Evolutionary conservation across 2,113 vertebrate genomes (phyloP).

Genomic region (Trichomycterus rosablanca): DNA sequence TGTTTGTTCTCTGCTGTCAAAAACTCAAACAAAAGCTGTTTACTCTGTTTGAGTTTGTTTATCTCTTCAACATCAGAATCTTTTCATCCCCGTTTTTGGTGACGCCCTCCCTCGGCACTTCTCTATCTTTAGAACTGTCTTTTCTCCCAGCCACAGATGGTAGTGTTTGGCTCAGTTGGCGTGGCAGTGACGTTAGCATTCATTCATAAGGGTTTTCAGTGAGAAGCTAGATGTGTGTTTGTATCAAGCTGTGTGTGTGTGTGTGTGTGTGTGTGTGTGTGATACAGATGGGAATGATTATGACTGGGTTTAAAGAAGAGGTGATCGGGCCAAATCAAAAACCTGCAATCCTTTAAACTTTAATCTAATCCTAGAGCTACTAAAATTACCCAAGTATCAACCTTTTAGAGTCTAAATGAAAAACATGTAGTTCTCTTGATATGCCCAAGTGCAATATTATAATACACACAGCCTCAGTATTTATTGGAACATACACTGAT

Average conservation of each 20-base stretch:
- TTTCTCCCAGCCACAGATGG: conserved; percentile 36
- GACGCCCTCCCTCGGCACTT: neutral
- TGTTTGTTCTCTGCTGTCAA: conserved; percentile 13
- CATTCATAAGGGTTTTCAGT: conserved; percentile 16
- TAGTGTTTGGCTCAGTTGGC: conserved; percentile 32
- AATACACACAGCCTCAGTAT: no score
- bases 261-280: no score
- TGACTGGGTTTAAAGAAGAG: conserved; percentile 9
- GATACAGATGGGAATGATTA: no score
- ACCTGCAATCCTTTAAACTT: no score
- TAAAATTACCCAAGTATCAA: no score
- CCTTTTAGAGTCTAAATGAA: no score
- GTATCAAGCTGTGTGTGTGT: neutral
- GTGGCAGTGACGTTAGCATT: conserved; percentile 38
- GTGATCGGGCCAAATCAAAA: no score
- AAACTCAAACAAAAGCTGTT: neutral
- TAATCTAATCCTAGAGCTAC: no score
- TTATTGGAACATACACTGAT: no score
- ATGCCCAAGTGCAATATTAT: no score
- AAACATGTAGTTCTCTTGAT: no score
- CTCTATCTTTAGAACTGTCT: conserved; percentile 3
- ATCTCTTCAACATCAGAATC: neutral
- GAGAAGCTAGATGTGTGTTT: conserved; percentile 20
- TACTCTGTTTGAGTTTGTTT: neutral
- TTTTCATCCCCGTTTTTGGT: neutral